A percentile compares a stretch with the other conserved stretches of the same genome.
Conservation (phyloP, 2,113 vertebrate species). For the Scopus umbretta region DNA sequence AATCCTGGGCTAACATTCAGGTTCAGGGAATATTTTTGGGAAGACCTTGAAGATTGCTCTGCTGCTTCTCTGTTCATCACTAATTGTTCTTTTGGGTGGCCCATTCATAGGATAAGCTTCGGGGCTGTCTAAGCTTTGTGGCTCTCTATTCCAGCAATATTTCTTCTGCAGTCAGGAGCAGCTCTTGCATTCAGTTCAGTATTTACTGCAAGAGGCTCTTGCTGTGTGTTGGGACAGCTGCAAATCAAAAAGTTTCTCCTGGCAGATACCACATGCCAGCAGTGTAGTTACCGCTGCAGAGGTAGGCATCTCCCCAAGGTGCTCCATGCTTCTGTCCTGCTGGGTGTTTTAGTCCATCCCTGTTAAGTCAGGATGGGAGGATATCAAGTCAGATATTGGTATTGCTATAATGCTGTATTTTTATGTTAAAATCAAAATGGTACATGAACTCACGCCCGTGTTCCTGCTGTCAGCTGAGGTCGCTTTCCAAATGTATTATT, state of each 20-base stretch:
- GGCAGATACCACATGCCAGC: background rate
- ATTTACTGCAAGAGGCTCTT: background rate
- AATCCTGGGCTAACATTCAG: background rate
- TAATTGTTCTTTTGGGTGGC: background rate
- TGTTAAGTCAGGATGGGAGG: background rate
- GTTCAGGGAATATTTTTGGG: background rate
- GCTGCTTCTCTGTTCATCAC: background rate
- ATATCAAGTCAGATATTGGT: background rate
- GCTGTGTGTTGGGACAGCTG: background rate
- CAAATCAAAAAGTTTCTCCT: background rate
- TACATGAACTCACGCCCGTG: background rate
- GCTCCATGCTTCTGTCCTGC: accelerated
- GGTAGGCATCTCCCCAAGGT: background rate
- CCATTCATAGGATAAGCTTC: background rate
- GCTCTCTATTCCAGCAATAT: background rate
- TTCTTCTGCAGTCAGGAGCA: background rate
- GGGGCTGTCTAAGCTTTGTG: background rate
- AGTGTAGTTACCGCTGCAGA: background rate
- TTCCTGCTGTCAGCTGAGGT: background rate
- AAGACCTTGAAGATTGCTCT: background rate
- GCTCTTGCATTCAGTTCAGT: accelerated
- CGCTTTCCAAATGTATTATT: background rate
- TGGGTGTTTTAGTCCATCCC: background rate
- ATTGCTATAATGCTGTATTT: background rate
- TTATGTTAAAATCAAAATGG: background rate